These are phyloP conservation scores for Parazoanthus atlanticus DNA, from an alignment of 92 coral and sea anemone genomes.

Conservation along the genomic window DNA sequence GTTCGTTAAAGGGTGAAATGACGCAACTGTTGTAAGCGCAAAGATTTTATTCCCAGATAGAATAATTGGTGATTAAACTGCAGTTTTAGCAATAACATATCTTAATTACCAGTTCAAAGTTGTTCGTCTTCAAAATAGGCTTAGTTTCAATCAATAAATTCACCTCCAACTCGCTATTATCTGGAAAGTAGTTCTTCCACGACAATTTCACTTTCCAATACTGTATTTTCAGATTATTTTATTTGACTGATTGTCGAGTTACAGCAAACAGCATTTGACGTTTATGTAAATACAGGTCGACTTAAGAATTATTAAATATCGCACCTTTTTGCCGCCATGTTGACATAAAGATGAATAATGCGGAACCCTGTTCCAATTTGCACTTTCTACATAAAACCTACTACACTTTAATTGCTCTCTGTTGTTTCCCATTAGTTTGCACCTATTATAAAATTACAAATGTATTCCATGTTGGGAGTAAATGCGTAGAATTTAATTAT, in stretches of 20 bases:
- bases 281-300: slow-evolving; percentile 14
- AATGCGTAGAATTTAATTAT: no score
- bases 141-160: background rate
- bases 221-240: slow-evolving; percentile 3
- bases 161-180: background rate
- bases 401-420: background rate
- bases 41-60: background rate
- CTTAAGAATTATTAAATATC: slow-evolving; percentile 36
- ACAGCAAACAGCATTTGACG: slow-evolving; percentile 23
- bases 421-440: background rate
- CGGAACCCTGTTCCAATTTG: slow-evolving; percentile 17
- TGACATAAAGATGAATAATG: background rate
- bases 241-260: background rate
- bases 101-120: background rate
- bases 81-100: background rate
- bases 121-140: background rate
- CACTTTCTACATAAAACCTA: slow-evolving; percentile 3
- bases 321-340: slow-evolving; percentile 29
- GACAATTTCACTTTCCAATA: background rate
- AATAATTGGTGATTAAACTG: background rate
- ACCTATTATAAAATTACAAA: background rate
- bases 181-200: background rate
- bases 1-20: background rate
- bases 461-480: background rate
- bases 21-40: background rate